Evolutionary conservation across 2,797 vertebrate genomes (phyloP), one percentile per base, ranked within the genome.

Genomic region (Sebastes iracundus): DNA sequence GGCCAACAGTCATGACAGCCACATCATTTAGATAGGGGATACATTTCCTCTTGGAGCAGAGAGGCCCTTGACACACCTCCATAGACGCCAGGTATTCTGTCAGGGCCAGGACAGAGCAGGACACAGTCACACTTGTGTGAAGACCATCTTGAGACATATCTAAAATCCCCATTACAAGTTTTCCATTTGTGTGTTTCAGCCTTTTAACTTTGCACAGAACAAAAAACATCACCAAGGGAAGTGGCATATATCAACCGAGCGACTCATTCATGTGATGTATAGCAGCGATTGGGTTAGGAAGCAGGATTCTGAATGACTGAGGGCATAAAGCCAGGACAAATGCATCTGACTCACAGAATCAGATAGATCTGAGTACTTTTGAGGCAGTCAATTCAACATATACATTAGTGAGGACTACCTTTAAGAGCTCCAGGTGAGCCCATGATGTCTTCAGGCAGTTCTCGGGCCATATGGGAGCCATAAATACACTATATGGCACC

Each of bases 401-500:
- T 64, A 60, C 27, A 80, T 88, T 79, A 83, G 61, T 76, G 32
- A 65, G 61, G 71, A 80, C 46, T 35, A 82, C 75, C 73, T 86
- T 84, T 81, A 77, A 87, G 75, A 77, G 83, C 76, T 77, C 67
- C 77, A 89, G 89, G 88, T 90, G 83, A 91, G 77, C 80, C 81
- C 11, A 0, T 77, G 75, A 84, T 88, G 79, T 88, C 73, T 85
- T 76, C 63, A 82, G 59, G 76, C 87, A 82, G 84, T 75, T 82
- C 73, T 70, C 7, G 1, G 69, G 42, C 58, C 88, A 77, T 25
- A 4, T 69, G 86, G 84, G 87, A 91, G 59, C 69, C 56, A 87
- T 90, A 90, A 89, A 92, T 85, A 86, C 81, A 91, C 28, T 84
- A 74, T 81, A 88, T 79, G 84, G 83, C 76, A 86, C 66, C 53